Conservation (phyloP, 2,888 invertebrate species). For the Ametastegia equiseti region DNA sequence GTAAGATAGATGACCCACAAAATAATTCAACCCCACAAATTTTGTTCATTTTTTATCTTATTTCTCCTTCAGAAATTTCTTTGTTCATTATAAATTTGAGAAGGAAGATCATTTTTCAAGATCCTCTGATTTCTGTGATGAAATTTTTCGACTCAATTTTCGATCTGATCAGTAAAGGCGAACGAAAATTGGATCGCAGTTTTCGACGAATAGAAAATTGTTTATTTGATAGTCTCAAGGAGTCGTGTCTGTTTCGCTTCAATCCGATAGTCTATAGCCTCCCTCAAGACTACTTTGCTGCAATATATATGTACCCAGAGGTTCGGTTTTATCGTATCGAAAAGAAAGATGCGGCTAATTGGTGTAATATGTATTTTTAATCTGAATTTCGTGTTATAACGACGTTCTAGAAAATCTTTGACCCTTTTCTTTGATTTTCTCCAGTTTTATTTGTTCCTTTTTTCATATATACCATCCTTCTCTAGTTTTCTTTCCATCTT, state of each 20-base stretch:
- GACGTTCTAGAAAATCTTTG: background rate
- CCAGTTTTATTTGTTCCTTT: background rate
- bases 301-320: background rate
- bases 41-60: too few species aligned
- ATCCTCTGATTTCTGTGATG: background rate
- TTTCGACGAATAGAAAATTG: conserved; percentile 8
- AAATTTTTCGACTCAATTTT: background rate
- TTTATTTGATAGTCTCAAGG: conserved; percentile 30
- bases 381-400: background rate
- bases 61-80: too few species aligned
- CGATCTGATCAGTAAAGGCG: background rate
- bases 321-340: background rate
- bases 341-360: background rate
- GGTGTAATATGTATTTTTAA: background rate
- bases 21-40: too few species aligned
- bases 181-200: background rate
- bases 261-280: background rate
- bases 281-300: background rate
- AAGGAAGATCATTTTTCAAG: background rate
- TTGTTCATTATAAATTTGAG: too few species aligned
- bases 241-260: conserved; percentile 27
- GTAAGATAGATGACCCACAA: too few species aligned
- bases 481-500: background rate
- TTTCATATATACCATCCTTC: background rate
- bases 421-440: background rate